Conservation (phyloP, 2,888 invertebrate genomes). For the Drosophila subsilvestris region DNA sequence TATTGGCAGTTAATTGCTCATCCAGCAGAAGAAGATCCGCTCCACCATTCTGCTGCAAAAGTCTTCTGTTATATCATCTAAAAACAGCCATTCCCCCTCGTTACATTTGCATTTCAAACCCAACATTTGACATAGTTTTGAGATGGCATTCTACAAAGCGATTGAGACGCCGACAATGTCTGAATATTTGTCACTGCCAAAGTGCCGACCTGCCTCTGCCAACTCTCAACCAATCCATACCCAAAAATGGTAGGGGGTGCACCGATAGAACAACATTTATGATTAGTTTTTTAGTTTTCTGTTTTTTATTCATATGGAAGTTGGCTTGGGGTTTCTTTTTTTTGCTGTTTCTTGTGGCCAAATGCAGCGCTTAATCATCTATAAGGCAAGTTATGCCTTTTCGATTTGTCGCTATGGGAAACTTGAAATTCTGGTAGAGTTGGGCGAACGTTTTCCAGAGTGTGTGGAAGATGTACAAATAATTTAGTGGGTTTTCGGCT, state of each 20-base stretch:
- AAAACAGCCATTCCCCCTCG: neutral
- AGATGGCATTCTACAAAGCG: constrained; percentile 14
- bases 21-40: constrained; percentile 29
- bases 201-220: constrained; percentile 1
- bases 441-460: neutral
- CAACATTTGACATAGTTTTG: constrained; percentile 24
- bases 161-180: constrained; percentile 10
- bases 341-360: constrained; percentile 1
- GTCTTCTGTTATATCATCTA: constrained; percentile 31
- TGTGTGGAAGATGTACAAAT: neutral
- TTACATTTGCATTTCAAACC: constrained; percentile 34
- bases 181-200: constrained; percentile 37
- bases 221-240: neutral
- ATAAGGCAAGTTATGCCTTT: constrained; percentile 21
- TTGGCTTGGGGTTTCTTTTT: neutral
- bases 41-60: neutral
- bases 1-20: constrained; percentile 43
- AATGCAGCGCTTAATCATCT: constrained; percentile 22
- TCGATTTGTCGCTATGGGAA: neutral
- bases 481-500: neutral
- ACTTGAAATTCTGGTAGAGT: constrained; percentile 33
- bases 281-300: neutral
- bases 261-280: neutral
- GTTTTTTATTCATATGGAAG: neutral
- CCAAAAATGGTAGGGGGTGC: constrained; percentile 5